Percentiles rank a stretch among this genome's conserved stretches.
phyloP scores from a whole-genome alignment of 2,888 invertebrate species.

The Temnothorax rugatulus region DNA sequence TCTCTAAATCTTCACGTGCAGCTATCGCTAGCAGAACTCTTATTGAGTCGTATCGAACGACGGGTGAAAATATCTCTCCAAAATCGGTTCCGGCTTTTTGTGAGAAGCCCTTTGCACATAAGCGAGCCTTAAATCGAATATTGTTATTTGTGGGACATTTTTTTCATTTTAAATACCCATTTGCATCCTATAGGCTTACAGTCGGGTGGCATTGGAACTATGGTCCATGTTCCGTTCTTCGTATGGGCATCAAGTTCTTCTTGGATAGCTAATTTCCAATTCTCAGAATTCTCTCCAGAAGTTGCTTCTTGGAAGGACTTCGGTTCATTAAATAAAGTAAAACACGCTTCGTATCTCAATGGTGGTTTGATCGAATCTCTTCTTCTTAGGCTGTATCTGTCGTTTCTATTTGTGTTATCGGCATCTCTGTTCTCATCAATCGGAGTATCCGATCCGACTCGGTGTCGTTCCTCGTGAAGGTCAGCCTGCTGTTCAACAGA shows the following conservation, averaged over 20 bases:
- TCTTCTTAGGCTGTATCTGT: no score
- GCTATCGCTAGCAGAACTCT: not conserved
- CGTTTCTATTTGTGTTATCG: no score
- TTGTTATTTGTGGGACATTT: not conserved
- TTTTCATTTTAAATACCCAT: not conserved
- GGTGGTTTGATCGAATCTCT: not conserved
- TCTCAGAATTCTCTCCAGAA: not conserved
- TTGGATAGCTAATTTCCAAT: not conserved
- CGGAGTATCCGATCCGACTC: not conserved
- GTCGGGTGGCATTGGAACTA: not conserved
- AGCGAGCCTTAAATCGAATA: not conserved
- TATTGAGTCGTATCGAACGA: not conserved
- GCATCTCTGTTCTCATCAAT: no score
- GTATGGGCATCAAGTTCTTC: not conserved
- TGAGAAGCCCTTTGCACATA: not conserved
- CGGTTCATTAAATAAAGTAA: no score
- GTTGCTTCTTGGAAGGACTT: no score
- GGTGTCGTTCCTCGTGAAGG: no score
- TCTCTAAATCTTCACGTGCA: not conserved
- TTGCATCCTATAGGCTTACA: not conserved
- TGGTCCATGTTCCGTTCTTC: not conserved
- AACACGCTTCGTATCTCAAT: not conserved
- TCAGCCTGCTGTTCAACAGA: no score
- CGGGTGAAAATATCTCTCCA: not conserved
- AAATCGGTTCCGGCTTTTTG: not conserved